Evolutionary conservation across 1,140 invertebrate genomes (phyloP).

Genomic region (Linepithema humile): DNA sequence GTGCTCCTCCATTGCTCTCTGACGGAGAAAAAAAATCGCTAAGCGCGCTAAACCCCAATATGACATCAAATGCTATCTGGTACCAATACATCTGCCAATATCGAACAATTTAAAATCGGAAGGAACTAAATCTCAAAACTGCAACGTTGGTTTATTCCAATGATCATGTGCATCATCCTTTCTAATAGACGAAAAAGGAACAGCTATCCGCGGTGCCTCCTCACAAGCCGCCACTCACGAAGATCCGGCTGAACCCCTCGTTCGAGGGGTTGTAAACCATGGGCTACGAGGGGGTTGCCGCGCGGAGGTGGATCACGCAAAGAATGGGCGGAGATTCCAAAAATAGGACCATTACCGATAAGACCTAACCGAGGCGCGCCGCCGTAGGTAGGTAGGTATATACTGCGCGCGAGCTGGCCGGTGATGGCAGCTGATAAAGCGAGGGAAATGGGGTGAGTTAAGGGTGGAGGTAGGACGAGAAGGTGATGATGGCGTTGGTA

Average conservation of each 20-base stretch:
- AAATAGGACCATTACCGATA: slow-evolving; percentile 84
- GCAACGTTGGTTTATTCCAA: background rate
- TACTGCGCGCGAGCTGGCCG: slow-evolving; percentile 72
- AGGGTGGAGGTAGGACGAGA: slow-evolving; percentile 66
- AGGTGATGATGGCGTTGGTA: slow-evolving; percentile 64
- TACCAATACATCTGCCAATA: background rate
- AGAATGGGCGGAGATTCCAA: slow-evolving; percentile 84
- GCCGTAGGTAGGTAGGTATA: slow-evolving; percentile 66
- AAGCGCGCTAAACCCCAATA: background rate
- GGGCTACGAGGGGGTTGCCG: background rate
- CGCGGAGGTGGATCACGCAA: slow-evolving; percentile 81
- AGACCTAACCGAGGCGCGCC: slow-evolving; percentile 78
- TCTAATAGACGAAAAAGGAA: slow-evolving; percentile 34
- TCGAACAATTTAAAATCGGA: background rate
- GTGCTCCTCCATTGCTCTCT: background rate
- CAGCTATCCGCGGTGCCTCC: background rate
- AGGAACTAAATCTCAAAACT: background rate
- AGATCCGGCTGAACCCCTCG: slow-evolving; percentile 17
- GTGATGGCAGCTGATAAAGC: slow-evolving; percentile 81
- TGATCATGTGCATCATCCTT: background rate
- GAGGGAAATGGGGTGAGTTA: slow-evolving; percentile 77
- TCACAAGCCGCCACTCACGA: slow-evolving; percentile 1
- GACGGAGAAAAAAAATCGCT: background rate
- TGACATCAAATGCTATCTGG: background rate
- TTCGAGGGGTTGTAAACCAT: slow-evolving; percentile 27